Conservation (phyloP, 2,888 invertebrate species). For the Eutolmus rufibarbis region DNA sequence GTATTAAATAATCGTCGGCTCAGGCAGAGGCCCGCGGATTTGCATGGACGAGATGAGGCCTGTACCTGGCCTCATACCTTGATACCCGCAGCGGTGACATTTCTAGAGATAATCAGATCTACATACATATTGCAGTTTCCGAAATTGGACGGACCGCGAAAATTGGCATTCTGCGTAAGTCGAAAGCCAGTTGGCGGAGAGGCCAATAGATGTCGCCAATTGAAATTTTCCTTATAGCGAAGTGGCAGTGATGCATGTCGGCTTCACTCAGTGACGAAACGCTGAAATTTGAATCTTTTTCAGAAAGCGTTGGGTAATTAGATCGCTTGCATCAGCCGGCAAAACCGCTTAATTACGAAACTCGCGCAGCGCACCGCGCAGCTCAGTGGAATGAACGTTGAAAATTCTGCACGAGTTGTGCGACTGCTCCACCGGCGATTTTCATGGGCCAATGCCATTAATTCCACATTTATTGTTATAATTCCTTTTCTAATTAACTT, state of each 20-base stretch:
- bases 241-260: conserved; percentile 28
- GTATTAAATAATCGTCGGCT: conserved; percentile 5
- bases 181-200: neutral
- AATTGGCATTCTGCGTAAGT: neutral
- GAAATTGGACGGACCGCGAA: neutral
- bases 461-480: conserved; percentile 16
- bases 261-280: conserved; percentile 15
- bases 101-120: neutral
- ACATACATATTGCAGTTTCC: neutral
- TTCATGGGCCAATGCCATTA: conserved; percentile 35
- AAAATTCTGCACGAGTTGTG: conserved; percentile 8
- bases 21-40: neutral
- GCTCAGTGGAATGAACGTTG: neutral
- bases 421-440: neutral
- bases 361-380: neutral
- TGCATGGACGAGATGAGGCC: neutral
- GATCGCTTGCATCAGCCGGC: conserved; percentile 30
- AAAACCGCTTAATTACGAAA: conserved; percentile 40
- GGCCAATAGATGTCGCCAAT: neutral
- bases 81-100: neutral
- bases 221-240: neutral
- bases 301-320: conserved; percentile 33
- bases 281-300: conserved; percentile 36
- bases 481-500: conserved; percentile 16
- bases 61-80: neutral